Percentiles rank a stretch among this genome's conserved stretches.
These are phyloP conservation scores for Drosophila ananassae DNA, from an alignment of 1,140 invertebrate species.

Conservation along the genomic window DNA sequence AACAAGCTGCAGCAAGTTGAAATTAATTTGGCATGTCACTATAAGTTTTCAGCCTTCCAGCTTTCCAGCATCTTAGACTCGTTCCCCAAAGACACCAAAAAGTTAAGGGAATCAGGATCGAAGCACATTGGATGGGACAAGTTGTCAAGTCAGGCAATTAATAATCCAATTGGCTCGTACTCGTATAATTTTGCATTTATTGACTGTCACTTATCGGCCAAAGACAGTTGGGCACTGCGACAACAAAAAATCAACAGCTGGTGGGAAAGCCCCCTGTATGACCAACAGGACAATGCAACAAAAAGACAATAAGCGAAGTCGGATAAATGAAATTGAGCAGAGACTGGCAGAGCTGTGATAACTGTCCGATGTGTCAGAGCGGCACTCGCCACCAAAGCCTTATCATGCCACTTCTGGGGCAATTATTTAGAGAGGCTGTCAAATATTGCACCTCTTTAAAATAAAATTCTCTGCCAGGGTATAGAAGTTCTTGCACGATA, in stretches of 20 bases:
- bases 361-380: not conserved
- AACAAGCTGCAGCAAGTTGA: conserved; percentile 60
- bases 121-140: conserved; percentile 42
- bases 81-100: conserved; percentile 9
- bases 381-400: not conserved
- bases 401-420: not conserved
- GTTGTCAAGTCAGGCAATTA: conserved; percentile 72
- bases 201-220: conserved; percentile 53
- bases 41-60: conserved; percentile 16
- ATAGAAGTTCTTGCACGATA: too few relatives aligned
- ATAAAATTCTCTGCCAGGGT: too few relatives aligned
- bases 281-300: not conserved
- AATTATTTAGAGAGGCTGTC: not conserved
- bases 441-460: too few relatives aligned
- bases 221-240: conserved; percentile 20
- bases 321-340: not conserved
- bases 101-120: conserved; percentile 7
- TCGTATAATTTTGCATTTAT: conserved; percentile 64
- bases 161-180: conserved; percentile 69
- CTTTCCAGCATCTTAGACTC: conserved; percentile 28
- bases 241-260: conserved; percentile 45
- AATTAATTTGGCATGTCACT: conserved; percentile 62
- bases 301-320: not conserved
- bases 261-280: not conserved
- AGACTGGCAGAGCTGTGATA: not conserved